Evolutionary conservation across 2,888 invertebrate species (phyloP), one percentile per base, ranked within the genome.

Genomic region (Agrypnus murinus): DNA sequence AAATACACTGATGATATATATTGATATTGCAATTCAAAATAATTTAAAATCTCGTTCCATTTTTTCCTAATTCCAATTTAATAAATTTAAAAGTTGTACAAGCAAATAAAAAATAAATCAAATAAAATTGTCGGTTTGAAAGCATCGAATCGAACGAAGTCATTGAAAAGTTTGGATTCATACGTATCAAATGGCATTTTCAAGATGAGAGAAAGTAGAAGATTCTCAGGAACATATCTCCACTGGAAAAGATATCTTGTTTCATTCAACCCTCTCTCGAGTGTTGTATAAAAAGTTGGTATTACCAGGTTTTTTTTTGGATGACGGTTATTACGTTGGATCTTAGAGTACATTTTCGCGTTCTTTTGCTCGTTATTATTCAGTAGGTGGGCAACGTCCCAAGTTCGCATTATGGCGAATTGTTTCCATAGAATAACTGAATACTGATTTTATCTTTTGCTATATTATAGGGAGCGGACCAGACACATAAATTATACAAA

Each of bases 331-430:
- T 50, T 50, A 50, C 50, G 31, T 10, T 7, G 12, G 19, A 50
- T 25, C 25, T 25, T 50, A 50, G 19, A 50, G 25, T 50, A 12
- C 43, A 43, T 15, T 50, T 31, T 25, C 50, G 31, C 31, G 12
- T 19, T 50, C 12, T 31, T 19, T 25, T 31, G 12, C 31, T 50
- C 12, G 46, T 46, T 46, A 46, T 46, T 46, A 46, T 19, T 46
- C 46, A 31, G 25, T 31, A 50, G 50, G 50, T 50, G 50, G 50
- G 50, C 50, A 50, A 50, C 50, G 31, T 50, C 50, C 50, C 50
- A 50, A 50, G 50, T 31, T 50, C 25, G 31, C 50, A 50, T 50
- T 50, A 50, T 19, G 25, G 9, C 50, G 25, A 19, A 50, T 50
- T 50, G 50, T 50, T 50, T 50, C 50, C 50, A 19, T 50, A 50